Conservation (phyloP, 1,140 invertebrate genomes). For the Medauroidea extradentata region DNA sequence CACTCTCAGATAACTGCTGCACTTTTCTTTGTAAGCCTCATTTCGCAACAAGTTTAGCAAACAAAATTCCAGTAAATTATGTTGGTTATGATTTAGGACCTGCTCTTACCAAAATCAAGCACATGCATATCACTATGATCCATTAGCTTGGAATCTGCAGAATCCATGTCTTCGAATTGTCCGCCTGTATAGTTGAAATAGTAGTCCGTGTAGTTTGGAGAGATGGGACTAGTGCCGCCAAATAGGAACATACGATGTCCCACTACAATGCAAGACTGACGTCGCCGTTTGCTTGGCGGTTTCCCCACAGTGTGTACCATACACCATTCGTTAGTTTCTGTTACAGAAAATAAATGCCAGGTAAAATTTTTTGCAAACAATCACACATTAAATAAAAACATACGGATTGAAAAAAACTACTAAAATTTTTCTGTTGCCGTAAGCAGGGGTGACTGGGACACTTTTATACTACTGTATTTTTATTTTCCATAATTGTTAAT, state of each 20-base stretch:
- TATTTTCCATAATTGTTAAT: no score
- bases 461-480: no score
- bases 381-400: no score
- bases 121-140: constrained; percentile 76
- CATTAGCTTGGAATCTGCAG: constrained; percentile 46
- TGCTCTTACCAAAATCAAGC: constrained; percentile 59
- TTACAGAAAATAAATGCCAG: constrained; percentile 39
- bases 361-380: no score
- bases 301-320: constrained; percentile 53
- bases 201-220: constrained; percentile 46
- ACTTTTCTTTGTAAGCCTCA: no score
- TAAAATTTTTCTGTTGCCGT: no score
- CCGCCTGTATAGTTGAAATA: constrained; percentile 76
- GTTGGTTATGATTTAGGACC: no score
- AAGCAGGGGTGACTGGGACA: no score
- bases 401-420: no score
- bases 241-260: constrained; percentile 71
- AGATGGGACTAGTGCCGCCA: constrained; percentile 68
- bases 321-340: constrained; percentile 57
- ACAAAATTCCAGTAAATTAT: no score
- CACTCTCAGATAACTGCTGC: no score
- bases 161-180: constrained; percentile 24
- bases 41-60: no score
- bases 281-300: constrained; percentile 62
- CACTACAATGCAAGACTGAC: constrained; percentile 73